phyloP scores from a whole-genome alignment of 2,888 invertebrate genomes.

The Actias luna region DNA sequence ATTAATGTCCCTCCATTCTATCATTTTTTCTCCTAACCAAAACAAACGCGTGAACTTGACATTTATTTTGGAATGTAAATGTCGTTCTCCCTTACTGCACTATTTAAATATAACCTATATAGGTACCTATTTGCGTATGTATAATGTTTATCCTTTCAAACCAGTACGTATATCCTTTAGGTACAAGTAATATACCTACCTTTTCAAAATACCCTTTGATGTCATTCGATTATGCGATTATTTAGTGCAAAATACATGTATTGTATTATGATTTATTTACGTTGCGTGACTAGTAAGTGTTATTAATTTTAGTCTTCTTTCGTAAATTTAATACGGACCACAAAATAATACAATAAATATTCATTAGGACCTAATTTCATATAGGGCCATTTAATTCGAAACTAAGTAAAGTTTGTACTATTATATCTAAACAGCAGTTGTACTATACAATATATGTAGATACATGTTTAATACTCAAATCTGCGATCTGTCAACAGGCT shows the following conservation, averaged over 20 bases:
- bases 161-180: neutral
- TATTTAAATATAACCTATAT: neutral
- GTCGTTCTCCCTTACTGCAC: neutral
- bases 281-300: neutral
- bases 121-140: neutral
- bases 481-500: no score
- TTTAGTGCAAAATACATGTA: neutral
- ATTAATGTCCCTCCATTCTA: neutral
- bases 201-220: no score
- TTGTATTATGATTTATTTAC: neutral
- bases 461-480: no score
- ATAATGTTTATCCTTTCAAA: neutral
- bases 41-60: constrained; percentile 1
- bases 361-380: no score
- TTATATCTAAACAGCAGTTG: no score
- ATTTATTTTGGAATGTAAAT: constrained; percentile 2
- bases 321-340: neutral
- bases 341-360: neutral
- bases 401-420: no score
- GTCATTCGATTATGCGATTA: neutral
- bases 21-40: neutral
- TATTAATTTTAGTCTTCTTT: neutral
- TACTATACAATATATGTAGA: neutral
- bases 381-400: no score
- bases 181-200: neutral